phyloP scores from a whole-genome alignment of 2,888 invertebrate species.

The Psylliodes chrysocephalus region DNA sequence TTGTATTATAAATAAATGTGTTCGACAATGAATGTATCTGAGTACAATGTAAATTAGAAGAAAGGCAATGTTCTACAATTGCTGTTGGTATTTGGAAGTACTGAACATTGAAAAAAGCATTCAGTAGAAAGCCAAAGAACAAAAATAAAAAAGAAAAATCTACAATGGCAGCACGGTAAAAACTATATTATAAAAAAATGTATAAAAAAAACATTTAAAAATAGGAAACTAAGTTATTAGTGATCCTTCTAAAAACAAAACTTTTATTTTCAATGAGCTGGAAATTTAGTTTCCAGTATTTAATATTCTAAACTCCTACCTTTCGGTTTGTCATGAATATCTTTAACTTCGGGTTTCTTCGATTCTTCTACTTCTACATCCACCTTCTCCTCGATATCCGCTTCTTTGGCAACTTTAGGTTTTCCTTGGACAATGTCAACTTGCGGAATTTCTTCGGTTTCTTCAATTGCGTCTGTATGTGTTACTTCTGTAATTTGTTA shows the following conservation, averaged over 20 bases:
- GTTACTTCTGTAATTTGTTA: constrained; percentile 62
- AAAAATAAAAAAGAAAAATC: no score
- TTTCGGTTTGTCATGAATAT: constrained; percentile 53
- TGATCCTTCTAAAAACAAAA: no score
- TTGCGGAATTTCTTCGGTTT: constrained; percentile 58
- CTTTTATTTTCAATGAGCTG: no score
- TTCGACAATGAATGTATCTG: neutral
- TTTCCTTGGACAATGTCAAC: constrained; percentile 67
- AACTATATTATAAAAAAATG: no score
- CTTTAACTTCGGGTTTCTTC: constrained; percentile 57
- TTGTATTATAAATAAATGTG: constrained; percentile 10
- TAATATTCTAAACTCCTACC: no score
- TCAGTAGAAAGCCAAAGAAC: constrained; percentile 6
- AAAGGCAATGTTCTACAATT: constrained; percentile 28
- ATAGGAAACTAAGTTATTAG: no score
- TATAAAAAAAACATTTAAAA: neutral
- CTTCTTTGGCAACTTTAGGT: constrained; percentile 45
- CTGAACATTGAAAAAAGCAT: constrained; percentile 4
- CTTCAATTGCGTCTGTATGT: constrained; percentile 62
- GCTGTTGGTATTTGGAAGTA: constrained; percentile 20
- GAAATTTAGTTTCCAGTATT: no score
- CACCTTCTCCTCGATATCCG: constrained; percentile 51
- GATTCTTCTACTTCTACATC: constrained; percentile 54
- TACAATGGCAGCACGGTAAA: no score
- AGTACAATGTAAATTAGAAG: constrained; percentile 2